These are phyloP conservation scores for Pseudoatta argentina DNA, from an alignment of 1,140 invertebrate species.

Conservation along the genomic window DNA sequence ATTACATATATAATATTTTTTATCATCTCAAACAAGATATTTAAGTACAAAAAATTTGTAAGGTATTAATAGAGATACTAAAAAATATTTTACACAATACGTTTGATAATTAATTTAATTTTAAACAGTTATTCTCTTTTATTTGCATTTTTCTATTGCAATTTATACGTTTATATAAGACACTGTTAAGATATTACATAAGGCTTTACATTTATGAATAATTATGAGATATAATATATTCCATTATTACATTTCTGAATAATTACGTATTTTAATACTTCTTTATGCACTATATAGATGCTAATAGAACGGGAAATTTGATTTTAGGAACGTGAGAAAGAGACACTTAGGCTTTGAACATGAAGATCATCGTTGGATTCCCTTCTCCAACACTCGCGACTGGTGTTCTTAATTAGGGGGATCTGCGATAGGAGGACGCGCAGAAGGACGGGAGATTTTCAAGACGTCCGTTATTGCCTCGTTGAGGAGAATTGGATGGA, in stretches of 20 bases:
- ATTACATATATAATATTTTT: neutral
- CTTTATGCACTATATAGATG: neutral
- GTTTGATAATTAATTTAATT: neutral
- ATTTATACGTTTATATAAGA: neutral
- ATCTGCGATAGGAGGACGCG: neutral
- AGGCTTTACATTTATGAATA: neutral
- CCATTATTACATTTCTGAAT: neutral
- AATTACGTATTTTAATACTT: neutral
- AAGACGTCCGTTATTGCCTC: slow-evolving; percentile 40
- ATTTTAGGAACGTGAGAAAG: slow-evolving; percentile 24
- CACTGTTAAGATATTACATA: neutral
- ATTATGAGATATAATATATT: neutral
- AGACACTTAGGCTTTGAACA: neutral
- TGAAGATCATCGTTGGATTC: slow-evolving; percentile 6
- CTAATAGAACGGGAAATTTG: slow-evolving; percentile 28
- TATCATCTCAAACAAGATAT: neutral
- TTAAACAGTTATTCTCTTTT: neutral
- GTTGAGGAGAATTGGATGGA: slow-evolving; percentile 42
- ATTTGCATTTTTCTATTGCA: neutral
- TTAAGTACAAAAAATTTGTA: neutral
- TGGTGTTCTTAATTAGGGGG: slow-evolving; percentile 34
- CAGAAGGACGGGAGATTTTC: slow-evolving; percentile 19
- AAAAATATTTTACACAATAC: slow-evolving; percentile 2
- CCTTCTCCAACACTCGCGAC: slow-evolving; percentile 20
- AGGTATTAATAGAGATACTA: neutral